Evolutionary conservation across 2,888 invertebrate species (phyloP).

Genomic region (Platycnemis pennipes): DNA sequence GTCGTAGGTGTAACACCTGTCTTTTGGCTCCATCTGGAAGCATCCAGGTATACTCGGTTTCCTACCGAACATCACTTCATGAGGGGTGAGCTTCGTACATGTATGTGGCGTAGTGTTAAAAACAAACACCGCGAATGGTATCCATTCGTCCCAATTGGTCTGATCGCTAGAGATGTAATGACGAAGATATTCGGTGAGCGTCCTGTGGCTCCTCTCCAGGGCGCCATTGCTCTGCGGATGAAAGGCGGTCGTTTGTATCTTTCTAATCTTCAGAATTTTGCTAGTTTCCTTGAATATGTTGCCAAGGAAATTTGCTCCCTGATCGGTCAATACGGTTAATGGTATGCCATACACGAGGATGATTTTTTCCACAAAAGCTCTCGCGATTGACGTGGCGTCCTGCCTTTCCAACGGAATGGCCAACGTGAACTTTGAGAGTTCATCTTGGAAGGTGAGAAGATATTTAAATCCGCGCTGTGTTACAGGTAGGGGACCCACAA

Average conservation of each 20-base stretch:
- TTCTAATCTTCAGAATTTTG: not conserved
- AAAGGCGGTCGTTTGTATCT: slow-evolving; percentile 9
- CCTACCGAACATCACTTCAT: too few relatives aligned
- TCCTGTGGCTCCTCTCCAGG: slow-evolving; percentile 51
- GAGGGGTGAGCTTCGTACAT: too few relatives aligned
- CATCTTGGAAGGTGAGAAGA: not conserved
- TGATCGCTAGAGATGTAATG: slow-evolving; percentile 33
- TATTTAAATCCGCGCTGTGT: not conserved
- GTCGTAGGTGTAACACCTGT: not conserved
- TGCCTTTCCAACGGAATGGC: not conserved
- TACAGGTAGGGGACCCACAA: not conserved
- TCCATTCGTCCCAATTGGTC: not conserved
- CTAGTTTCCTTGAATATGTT: not conserved
- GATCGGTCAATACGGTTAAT: not conserved
- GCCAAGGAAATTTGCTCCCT: not conserved
- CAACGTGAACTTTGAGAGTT: not conserved
- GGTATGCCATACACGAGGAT: not conserved
- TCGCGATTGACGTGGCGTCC: not conserved
- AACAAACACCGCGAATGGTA: not conserved
- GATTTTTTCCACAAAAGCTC: not conserved
- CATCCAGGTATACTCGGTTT: not conserved
- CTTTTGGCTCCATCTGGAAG: not conserved
- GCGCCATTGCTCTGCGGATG: slow-evolving; percentile 54
- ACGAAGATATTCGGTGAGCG: slow-evolving; percentile 36
- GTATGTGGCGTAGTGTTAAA: not conserved